Percentiles rank a stretch among this genome's conserved stretches.
phyloP scores from a whole-genome alignment of 2,113 vertebrate genomes.

The Talpa occidentalis region DNA sequence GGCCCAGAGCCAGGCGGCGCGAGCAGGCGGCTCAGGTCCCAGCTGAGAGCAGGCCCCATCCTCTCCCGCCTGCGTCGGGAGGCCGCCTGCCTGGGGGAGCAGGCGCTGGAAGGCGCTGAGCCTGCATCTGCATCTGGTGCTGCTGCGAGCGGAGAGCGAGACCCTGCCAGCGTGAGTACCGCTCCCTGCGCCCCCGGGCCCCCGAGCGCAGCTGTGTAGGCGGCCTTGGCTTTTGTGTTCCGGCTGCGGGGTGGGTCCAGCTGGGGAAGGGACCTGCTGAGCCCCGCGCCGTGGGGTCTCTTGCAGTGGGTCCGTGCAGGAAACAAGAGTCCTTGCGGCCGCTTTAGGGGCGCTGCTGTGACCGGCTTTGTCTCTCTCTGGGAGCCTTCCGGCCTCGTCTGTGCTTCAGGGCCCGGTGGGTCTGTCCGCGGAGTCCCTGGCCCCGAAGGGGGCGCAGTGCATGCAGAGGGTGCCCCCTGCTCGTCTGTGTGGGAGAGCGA shows the following conservation, averaged over 20 bases:
- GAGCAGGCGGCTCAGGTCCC: slow-evolving; percentile 79
- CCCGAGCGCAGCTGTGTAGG: slow-evolving; percentile 77
- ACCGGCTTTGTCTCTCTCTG: neutral
- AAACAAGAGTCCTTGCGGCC: neutral
- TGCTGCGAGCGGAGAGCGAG: no score
- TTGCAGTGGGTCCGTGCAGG: slow-evolving; percentile 52
- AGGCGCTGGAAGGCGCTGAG: no score
- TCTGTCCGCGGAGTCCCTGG: neutral
- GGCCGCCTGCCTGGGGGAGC: no score
- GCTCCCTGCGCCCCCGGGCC: slow-evolving; percentile 41
- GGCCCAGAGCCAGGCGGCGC: slow-evolving; percentile 79
- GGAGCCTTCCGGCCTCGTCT: no score
- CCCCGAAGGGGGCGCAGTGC: neutral
- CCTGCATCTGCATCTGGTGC: no score
- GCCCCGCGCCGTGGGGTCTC: slow-evolving; percentile 47
- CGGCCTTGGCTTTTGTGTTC: slow-evolving; percentile 62
- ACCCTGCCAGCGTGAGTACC: slow-evolving; percentile 33
- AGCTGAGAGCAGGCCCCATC: slow-evolving; percentile 81
- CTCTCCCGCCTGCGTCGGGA: slow-evolving; percentile 76
- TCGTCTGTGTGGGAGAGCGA: neutral
- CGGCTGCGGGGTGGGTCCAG: slow-evolving; percentile 44
- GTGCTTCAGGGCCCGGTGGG: rapidly evolving
- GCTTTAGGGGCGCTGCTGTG: slow-evolving; percentile 16
- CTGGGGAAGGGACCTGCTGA: slow-evolving; percentile 48
- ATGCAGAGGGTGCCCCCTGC: neutral